A percentile compares a stretch with the other conserved stretches of the same genome.
These are phyloP conservation scores for Stegostoma tigrinum DNA, from an alignment of 2,113 vertebrate genomes.

Conservation along the genomic window DNA sequence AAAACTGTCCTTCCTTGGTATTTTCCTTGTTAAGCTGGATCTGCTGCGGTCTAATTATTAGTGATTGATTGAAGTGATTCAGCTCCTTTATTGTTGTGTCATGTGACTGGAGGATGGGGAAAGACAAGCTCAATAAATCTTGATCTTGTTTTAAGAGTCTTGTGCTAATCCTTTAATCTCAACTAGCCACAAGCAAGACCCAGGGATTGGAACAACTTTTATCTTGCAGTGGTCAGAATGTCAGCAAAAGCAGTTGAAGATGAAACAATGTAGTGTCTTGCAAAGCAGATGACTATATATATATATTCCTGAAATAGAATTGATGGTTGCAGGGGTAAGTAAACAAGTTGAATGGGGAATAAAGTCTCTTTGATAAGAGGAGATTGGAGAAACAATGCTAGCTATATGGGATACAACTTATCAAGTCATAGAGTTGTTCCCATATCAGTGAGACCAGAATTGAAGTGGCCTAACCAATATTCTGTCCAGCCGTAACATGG, in stretches of 20 bases:
- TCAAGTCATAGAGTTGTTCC: too few relatives aligned
- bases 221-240: not conserved
- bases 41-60: not conserved
- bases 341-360: not conserved
- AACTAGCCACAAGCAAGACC: not conserved
- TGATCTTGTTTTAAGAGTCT: not conserved
- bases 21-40: not conserved
- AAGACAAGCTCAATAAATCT: not conserved
- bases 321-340: not conserved
- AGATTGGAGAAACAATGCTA: not conserved
- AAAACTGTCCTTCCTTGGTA: not conserved
- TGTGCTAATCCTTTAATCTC: not conserved
- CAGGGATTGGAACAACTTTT: not conserved
- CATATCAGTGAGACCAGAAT: too few relatives aligned
- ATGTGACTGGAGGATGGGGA: not conserved
- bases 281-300: not conserved
- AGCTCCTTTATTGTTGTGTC: not conserved
- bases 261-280: not conserved
- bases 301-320: not conserved
- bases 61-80: not conserved
- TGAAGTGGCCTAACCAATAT: too few relatives aligned
- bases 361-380: not conserved
- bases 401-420: not conserved
- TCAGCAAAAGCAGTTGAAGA: not conserved
- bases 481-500: too few relatives aligned